Base-by-base conservation (phyloP, 2,113 vertebrate genomes). In the Scomber colias region DNA sequence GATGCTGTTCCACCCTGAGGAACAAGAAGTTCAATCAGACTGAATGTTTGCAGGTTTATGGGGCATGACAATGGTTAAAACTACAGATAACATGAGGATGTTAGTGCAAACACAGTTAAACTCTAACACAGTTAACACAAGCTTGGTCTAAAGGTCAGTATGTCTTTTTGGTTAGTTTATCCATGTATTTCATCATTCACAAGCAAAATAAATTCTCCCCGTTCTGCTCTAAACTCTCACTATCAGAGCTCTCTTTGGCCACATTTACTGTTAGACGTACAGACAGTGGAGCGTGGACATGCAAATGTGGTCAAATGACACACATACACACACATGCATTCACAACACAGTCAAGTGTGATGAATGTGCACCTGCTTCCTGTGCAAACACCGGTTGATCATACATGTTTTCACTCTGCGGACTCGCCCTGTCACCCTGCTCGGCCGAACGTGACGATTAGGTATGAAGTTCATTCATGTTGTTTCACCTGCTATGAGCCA, bases 351-450 rank as follows among this genome's bases (percentile, higher is more conserved):
- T 14, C 65, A 66, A 53, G 78, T 16, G 12, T 60, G 66, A 8
- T 54, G 61, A 56, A 31, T 30, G 57, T 63, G 85, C 90, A 89
- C 55, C 88, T 90, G 87, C 88, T 91, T 91, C 90, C 90, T 88
- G 85, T 81, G 17, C 24, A 70, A 83, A 79, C 64, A 71, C 0
- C 13, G 3, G 10, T 27, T 11, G 46, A 13, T 70, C 31, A n/a
- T 31, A 50, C 7, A 19, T 15, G 69, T 9, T 45, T 31, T 8
- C 15, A 31, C 19, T 50, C 9, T 44, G 45, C 49, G 17, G 7
- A 35, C 19, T 46, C 30, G n/a, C n/a, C 51, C 5, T 11, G 12
- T 30, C 3, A 30, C 10, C 14, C 11, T 35, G 6, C 49, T 72
- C 53, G n/a, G 11, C 21, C 16, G 9, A 68, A 8, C 4, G 15